Evolutionary conservation across 2,888 invertebrate species (phyloP).

Genomic region (Cheilosia impressa): DNA sequence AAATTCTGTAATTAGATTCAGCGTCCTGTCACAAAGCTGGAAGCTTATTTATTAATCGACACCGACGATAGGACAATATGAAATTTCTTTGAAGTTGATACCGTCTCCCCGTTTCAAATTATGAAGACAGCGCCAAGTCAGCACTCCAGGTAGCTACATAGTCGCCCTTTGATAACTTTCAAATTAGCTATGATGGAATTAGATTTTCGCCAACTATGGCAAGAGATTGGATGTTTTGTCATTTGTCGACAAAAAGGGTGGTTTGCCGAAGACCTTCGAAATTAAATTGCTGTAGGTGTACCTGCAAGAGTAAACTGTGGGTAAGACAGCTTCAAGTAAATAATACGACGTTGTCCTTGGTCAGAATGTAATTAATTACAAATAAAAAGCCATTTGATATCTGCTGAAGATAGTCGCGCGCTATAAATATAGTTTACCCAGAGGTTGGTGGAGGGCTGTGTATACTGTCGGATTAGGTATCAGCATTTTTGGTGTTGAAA

Average conservation of each 20-base stretch:
- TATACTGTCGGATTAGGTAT: too few species aligned
- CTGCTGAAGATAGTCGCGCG: not conserved
- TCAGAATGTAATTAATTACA: conserved; percentile 1
- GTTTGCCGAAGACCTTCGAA: not conserved
- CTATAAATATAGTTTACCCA: not conserved
- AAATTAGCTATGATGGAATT: not conserved
- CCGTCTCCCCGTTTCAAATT: not conserved
- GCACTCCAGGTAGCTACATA: not conserved
- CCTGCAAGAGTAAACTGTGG: not conserved
- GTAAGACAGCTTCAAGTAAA: not conserved
- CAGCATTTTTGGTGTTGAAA: too few species aligned
- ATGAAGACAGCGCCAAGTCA: not conserved
- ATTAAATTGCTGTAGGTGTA: not conserved
- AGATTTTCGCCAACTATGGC: not conserved
- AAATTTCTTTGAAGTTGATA: conserved; percentile 14
- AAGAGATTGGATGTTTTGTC: not conserved
- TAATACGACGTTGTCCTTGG: not conserved
- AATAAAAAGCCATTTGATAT: not conserved
- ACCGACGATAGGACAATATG: not conserved
- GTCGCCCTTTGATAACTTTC: not conserved
- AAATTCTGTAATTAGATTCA: conserved; percentile 1
- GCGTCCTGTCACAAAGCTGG: not conserved
- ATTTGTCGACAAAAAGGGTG: not conserved
- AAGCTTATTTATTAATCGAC: conserved; percentile 18
- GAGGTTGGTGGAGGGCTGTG: too few species aligned